Evolutionary conservation across 2,797 vertebrate genomes (phyloP), one percentile per base, ranked within the genome.

Genomic region (Thaleichthys pacificus): DNA sequence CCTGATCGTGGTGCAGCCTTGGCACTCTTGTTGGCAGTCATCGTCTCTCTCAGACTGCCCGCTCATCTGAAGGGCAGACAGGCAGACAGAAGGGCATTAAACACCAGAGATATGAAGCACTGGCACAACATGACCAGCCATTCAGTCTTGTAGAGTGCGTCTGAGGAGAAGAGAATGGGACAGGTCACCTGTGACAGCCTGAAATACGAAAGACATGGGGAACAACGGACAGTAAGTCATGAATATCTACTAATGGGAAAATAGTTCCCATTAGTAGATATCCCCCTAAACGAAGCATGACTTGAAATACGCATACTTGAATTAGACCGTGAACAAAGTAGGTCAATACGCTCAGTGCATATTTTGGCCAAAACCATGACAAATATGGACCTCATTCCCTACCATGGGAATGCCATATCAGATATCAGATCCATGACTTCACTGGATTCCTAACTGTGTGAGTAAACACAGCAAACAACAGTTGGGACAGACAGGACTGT

Each of bases 11-110:
- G 91, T 75, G 83, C 93, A 90, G 96, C 93, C 90, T 93, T 95
- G 88, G 93, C 92, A 87, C 94, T 96, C 93, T 97, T 98, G 96
- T 99, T 98, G 95, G 97, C 97, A 86, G 97, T 98, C 97, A 99
- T 99, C 91, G 93, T 96, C 91, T 93, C 93, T 93, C 81, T 91
- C 90, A 82, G 89, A 86, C 89, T 84, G 74, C 81, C 89, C 88
- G 78, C 92, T 89, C 92, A 93, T 92, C 96, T 96, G 88, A 61
- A 51, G 79, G 80, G 82, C 73, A 86, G 80, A 90, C 71, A 89
- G 62, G 84, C 66, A 3, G 26, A 82, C 4, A 11, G 28, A 17
- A 73, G 47, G 71, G 74, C 42, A 15, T 22, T n/a, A 19, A 6
- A 15, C 24, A 24, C 7, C 38, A 49, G 38, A 60, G 54, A 30